Evolutionary conservation across 2,113 vertebrate species (phyloP).

Genomic region (Oceanites oceanicus): DNA sequence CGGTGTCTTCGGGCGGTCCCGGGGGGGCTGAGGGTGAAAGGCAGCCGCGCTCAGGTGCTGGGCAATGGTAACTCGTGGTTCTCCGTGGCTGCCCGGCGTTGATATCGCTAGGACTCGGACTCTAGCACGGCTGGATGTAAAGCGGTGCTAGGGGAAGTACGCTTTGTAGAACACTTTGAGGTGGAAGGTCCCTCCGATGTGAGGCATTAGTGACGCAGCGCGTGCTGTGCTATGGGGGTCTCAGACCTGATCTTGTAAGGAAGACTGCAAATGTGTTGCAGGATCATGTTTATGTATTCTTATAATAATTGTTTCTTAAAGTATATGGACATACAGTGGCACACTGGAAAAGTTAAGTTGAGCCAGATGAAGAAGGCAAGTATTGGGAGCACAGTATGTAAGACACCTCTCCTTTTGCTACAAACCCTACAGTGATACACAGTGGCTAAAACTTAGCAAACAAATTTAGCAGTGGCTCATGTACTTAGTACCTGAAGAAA

Average conservation of each 20-base stretch:
- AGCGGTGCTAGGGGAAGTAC: neutral
- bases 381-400: neutral
- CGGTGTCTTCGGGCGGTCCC: too few relatives aligned
- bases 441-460: neutral
- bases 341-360: too few relatives aligned
- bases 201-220: neutral
- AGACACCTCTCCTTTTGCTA: too few relatives aligned
- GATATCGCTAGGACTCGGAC: too few relatives aligned
- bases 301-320: neutral
- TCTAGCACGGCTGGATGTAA: too few relatives aligned
- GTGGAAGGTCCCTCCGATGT: too few relatives aligned
- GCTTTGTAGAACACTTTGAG: neutral
- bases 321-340: accelerated
- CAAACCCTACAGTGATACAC: neutral
- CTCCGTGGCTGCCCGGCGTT: too few relatives aligned
- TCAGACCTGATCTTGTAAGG: accelerated
- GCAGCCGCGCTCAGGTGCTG: accelerated
- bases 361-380: neutral
- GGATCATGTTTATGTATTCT: too few relatives aligned
- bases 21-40: too few relatives aligned
- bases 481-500: neutral
- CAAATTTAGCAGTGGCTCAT: too few relatives aligned
- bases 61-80: too few relatives aligned
- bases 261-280: neutral
- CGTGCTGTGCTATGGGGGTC: neutral